Evolutionary conservation across 2,113 vertebrate genomes (phyloP), one percentile per base, ranked within the genome.

Genomic region (Nesoenas mayeri): DNA sequence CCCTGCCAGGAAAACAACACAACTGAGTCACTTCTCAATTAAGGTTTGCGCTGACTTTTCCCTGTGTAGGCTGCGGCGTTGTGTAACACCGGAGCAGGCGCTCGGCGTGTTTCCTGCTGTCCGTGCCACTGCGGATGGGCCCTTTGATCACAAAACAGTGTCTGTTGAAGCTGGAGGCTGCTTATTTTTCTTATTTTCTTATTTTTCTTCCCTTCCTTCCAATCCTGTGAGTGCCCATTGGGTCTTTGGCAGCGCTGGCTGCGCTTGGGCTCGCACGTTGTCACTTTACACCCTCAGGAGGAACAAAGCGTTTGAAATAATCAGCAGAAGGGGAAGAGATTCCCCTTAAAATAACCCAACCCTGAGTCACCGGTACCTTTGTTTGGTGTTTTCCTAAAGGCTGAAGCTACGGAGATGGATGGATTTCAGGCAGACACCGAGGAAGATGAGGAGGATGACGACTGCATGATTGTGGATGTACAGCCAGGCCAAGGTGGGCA

Each of bases 351-450:
- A 53, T 19, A 18, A 47, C 17, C 44, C 44, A 47, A 47, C 44
- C 44, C 26, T 26, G 51, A 53, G 26, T 53, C 51, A 53, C 60
- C 32, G 64, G 3, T 3, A 0, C 28, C 85, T 75, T 7, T 26
- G 40, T 40, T 14, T 62, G 26, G 3, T 74, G 44, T 28, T 12
- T 65, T 22, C 31, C 42, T 48, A 94, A 8, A 97, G 99, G 97
- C 92, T 16, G 98, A 98, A 85, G 88, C 95, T 8, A 97, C 88
- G 22, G 99, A 99, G 92, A 95, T 98, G 25, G 99, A 99, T 4
- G 99, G 99, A n/a, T 99, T 99, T 85, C 99, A 99, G 95, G 99
- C 99, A 25, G 99, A 99, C 97, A 99, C 98, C 0, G 99, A 99
- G 96, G 99, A 99, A 16, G 99, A 99, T 13, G 95, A 98, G 8